Base-by-base conservation (phyloP, 2,797 vertebrate genomes). In the Betta splendens region DNA sequence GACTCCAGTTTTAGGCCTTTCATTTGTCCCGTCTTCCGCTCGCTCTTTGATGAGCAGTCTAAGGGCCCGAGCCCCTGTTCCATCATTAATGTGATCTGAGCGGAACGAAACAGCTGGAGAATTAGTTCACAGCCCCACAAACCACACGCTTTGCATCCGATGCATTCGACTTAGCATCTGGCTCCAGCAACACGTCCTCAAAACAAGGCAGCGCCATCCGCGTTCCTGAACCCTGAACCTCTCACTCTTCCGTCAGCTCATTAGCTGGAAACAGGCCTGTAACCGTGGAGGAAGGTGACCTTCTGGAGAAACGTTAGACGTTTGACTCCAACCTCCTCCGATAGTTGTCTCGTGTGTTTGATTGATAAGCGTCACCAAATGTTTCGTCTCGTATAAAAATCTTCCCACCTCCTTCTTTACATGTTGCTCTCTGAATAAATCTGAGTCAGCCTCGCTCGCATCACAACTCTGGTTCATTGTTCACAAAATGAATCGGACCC, bases 1-100 rank as follows among this genome's bases (percentile, higher is more conserved):
- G 7, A 20, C 31, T 52, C 10, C n/a, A 22, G 11, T 22, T 56
- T 16, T 22, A 3, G 3, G 6, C 60, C 10, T 11, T 12, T 45
- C 21, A 55, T 29, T 48, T 40, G n/a, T 53, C 46, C 38, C 16
- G n/a, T n/a, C n/a, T n/a, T 58, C 51, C 18, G 3, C 55, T 73
- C 61, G 39, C 7, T 54, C 54, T 73, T 71, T 77, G 79, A 69
- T 63, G 75, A 85, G 79, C 58, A 63, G 73, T 47, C 53, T 40
- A 45, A 21, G 47, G 68, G 68, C 26, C 36, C 58, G 31, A 33
- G 56, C 63, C 52, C 78, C 70, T 78, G 64, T 81, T 83, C 64
- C 74, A 76, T 70, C 72, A 74, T 86, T 76, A 73, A 73, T 77
- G 69, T 63, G 69, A 61, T 54, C 64, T 70, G 67, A 62, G 69